Base-by-base conservation (phyloP, 2,888 invertebrate species). In the Candidula unifasciata region DNA sequence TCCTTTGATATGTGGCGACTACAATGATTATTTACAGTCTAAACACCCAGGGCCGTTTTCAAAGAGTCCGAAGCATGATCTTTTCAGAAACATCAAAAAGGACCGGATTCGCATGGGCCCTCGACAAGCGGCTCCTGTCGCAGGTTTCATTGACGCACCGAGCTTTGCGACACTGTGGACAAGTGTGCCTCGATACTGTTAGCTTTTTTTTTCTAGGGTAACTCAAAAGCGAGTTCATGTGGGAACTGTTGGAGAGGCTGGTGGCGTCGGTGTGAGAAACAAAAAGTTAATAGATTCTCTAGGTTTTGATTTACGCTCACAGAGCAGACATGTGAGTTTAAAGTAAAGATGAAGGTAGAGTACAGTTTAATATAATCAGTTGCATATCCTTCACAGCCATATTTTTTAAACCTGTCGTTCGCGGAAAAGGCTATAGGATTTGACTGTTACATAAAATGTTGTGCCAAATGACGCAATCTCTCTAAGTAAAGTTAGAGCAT, bases 21-120 rank as follows among this genome's bases (percentile, higher is more conserved):
- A 78, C 78, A 78, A 64, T 37, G 64, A 60, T 78, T 78, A 64
- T 78, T 78, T 78, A 35, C 78, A n/a, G 57, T 60, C 33, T 27
- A 78, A 78, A 78, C 78, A 78, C 16, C 64, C 8, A 60, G 35
- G 78, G 64, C 64, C 78, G 60, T 37, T 78, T 60, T 78, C 64
- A 60, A 78, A 78, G 35, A 35, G 33, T 24, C 27, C 35, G 24
- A 37, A n/a, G 78, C 64, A 60, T 60, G 78, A 35, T 13, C 37
- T 30, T 60, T 60, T 27, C 60, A 27, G 78, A 24, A 78, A 78
- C 37, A 35, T 78, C 78, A 78, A 78, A 78, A 33, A 78, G 21
- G 78, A 37, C n/a, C 13, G 37, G 64, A 78, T 78, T 78, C 37
- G 35, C 64, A 24, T 10, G 35, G 64, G 18, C 64, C 37, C 78